Base-by-base conservation (phyloP, 2,113 vertebrate species). In the Antidorcas marsupialis region DNA sequence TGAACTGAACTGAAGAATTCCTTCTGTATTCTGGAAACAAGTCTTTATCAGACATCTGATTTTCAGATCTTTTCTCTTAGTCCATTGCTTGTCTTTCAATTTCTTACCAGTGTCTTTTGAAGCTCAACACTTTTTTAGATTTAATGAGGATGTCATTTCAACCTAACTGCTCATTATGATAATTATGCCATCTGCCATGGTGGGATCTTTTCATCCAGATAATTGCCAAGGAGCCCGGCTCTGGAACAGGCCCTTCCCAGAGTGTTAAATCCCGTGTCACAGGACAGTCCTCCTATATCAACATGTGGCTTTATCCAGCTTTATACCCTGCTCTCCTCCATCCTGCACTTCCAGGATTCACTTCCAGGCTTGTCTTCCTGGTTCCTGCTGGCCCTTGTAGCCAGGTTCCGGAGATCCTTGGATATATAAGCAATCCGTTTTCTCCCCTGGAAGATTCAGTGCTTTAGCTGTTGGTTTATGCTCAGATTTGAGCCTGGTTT, bases 91-190 rank as follows among this genome's bases (percentile, higher is more conserved):
- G 50, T 81, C 67, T 87, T 92, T 88, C 86, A 71, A n/a, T 92
- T 62, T 95, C 47, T 86, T 27, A 52, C 60, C 9, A 21, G n/a
- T 23, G 39, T 50, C 33, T 92, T 93, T 88, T 74, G 71, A 91
- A 86, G 52, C 91, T 94, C 47, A 62, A 50, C 67, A 13, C 6
- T 11, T 84, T 93, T 94, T 92, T 23, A 27, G 36, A 79, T 82
- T 81, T 96, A 92, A 95, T 87, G 64, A 88, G 16, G 91, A 47
- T 67, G 28, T 39, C 39, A 27, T 82, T 82, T 78, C 11, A 85
- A 89, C 7, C 23, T 91, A 39, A 76, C 88, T 47, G 36, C 33
- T 82, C 52, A 45, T 94, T 59, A 74, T 0, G 6, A 27, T 82
- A 95, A 86, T 87, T 36, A 83, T 6, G 57, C 52, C 59, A 19